These are phyloP conservation scores for Aplidium turbinatum DNA, from an alignment of 23 tunicate species.

Conservation along the genomic window DNA sequence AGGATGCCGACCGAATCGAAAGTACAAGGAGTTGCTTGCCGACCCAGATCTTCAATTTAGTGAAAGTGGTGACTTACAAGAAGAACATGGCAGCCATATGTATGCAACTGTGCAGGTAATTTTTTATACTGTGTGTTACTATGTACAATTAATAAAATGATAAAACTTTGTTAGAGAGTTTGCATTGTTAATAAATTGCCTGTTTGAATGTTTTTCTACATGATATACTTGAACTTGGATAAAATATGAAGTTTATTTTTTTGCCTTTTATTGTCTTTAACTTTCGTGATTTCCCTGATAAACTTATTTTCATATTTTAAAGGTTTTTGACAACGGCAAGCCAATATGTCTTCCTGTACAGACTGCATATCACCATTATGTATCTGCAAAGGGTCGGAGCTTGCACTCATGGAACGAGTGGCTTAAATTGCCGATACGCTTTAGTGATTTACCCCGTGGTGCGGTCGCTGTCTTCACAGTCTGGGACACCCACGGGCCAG, in stretches of 20 bases:
- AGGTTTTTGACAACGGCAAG: slow-evolving; percentile 78
- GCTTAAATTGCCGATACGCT: slow-evolving; percentile 88
- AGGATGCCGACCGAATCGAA: slow-evolving; percentile 56
- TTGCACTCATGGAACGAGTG: slow-evolving; percentile 98
- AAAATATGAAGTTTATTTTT: not conserved
- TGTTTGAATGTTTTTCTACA: too few species aligned
- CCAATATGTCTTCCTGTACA: slow-evolving; percentile 80
- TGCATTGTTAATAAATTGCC: too few species aligned
- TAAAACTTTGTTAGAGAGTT: too few species aligned
- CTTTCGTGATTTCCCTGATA: not conserved
- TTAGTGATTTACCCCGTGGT: slow-evolving; percentile 78
- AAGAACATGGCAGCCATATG: slow-evolving; percentile 76
- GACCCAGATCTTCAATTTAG: slow-evolving; percentile 69
- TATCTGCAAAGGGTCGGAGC: slow-evolving; percentile 52
- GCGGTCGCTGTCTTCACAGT: slow-evolving; percentile 76
- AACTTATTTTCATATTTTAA: not conserved
- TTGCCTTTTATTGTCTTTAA: not conserved
- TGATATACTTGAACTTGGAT: too few species aligned
- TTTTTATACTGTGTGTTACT: not conserved
- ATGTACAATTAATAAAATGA: too few species aligned
- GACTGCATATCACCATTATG: slow-evolving; percentile 60
- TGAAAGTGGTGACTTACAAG: slow-evolving; percentile 44
- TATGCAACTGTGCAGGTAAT: slow-evolving; percentile 76
- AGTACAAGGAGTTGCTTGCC: slow-evolving; percentile 61
- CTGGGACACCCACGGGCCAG: slow-evolving; percentile 87